Evolutionary conservation across 2,888 invertebrate genomes (phyloP).

Genomic region (Amorpha juglandis): DNA sequence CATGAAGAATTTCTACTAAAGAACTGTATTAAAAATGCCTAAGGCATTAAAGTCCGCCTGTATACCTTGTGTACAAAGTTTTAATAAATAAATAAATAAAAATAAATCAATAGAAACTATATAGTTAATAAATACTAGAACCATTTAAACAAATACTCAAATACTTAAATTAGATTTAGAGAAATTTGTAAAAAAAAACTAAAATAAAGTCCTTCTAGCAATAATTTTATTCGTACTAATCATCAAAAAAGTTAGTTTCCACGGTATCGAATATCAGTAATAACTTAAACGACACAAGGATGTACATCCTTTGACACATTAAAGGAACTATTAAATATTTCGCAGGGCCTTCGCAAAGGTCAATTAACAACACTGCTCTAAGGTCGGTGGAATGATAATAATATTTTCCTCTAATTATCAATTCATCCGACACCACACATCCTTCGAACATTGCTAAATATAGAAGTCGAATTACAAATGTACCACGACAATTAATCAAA

Average conservation of each 20-base stretch:
- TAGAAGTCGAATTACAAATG: not conserved
- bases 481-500: not conserved
- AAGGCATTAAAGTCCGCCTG: too few relatives aligned
- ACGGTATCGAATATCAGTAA: not conserved
- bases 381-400: constrained; percentile 5
- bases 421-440: constrained; percentile 10
- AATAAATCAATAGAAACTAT: too few relatives aligned
- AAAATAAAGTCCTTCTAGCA: not conserved
- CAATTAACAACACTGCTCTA: constrained; percentile 8
- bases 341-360: constrained; percentile 9
- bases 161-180: not conserved
- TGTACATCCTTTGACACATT: not conserved
- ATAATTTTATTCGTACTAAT: not conserved
- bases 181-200: not conserved
- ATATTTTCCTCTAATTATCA: constrained; percentile 20
- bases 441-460: constrained; percentile 6
- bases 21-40: too few relatives aligned
- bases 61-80: too few relatives aligned
- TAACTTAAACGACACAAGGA: not conserved
- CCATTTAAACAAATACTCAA: too few relatives aligned
- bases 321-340: constrained; percentile 8
- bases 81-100: too few relatives aligned
- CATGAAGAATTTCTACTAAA: too few relatives aligned
- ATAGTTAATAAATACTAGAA: too few relatives aligned
- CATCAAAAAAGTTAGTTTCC: not conserved